Evolutionary conservation across 2,888 invertebrate genomes (phyloP).

Genomic region (Hypena proboscidalis): DNA sequence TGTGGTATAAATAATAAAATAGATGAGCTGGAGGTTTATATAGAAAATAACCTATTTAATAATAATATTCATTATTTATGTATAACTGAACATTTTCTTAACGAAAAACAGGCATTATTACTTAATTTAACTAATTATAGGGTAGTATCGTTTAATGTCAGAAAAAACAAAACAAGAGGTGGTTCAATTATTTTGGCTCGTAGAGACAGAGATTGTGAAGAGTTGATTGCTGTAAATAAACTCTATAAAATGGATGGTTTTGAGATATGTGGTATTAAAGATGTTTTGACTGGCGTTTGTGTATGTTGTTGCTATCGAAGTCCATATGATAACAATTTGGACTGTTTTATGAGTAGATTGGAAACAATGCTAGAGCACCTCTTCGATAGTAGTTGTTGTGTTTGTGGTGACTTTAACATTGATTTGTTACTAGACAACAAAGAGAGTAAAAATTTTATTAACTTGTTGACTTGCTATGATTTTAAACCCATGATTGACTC

Average conservation of each 20-base stretch:
- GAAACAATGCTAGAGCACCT: too few relatives aligned
- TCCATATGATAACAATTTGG: not conserved
- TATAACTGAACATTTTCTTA: not conserved
- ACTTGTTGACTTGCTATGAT: too few relatives aligned
- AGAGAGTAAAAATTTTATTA: too few relatives aligned
- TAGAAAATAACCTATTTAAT: too few relatives aligned
- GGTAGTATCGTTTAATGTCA: not conserved
- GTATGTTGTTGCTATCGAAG: not conserved
- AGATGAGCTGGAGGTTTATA: too few relatives aligned
- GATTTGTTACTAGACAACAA: too few relatives aligned
- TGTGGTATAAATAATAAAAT: too few relatives aligned
- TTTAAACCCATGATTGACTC: too few relatives aligned
- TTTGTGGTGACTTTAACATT: too few relatives aligned
- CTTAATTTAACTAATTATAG: not conserved
- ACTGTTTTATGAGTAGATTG: not conserved
- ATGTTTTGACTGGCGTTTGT: not conserved
- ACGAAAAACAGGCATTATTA: not conserved
- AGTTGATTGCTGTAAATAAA: not conserved
- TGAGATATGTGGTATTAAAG: conserved; percentile 1
- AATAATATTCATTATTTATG: not conserved
- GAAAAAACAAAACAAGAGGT: not conserved
- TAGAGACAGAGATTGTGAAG: not conserved
- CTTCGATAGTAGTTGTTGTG: too few relatives aligned
- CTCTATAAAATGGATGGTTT: not conserved
- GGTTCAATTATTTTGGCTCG: not conserved